Base-by-base conservation (phyloP, 2,797 vertebrate species). In the Dryobates pubescens region DNA sequence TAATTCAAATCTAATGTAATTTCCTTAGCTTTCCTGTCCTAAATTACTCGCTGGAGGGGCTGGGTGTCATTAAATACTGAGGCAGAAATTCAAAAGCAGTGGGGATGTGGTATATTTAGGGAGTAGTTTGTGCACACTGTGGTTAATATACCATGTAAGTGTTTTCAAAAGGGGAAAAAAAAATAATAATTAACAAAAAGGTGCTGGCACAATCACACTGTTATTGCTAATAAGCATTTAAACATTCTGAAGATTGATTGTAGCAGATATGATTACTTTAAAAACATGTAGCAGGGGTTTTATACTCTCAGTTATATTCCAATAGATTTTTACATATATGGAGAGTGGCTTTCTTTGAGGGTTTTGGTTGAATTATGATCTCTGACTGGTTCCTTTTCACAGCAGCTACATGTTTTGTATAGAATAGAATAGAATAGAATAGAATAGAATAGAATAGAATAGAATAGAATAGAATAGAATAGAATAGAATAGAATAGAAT, bases 81-180 rank as follows among this genome's bases (percentile, higher is more conserved):
- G 41, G 54, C 74, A 80, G 49, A 34, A 45, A 68, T 45, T 61
- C n/a, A 65, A 78, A 74, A 73, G 51, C 57, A 53, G 57, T 0
- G 1, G 57, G 17, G 32, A 20, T 30, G 51, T 30, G 20, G 45
- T 32, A 12, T 13, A 22, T 57, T 58, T 75, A 56, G 22, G n/a
- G 5, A 58, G 26, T 58, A 4, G 18, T 58, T 68, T 72, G 36
- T 1, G 1, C 17, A 4, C 2, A 22, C 13, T 16, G 43, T 14
- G 34, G 26, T 61, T 88, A 61, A 64, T 23, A 13, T 4, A 57
- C 3, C 0, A 0, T 34, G 23, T 5, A 69, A 82, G 13, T n/a
- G 30, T 26, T 79, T 74, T 27, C n/a, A 47, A 72, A 76, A 59
- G 18, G 10, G 14, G 17, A 26, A 9, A 43, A 43, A 43, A 16